A percentile compares a stretch with the other conserved stretches of the same genome.
Conservation (phyloP, 2,888 invertebrate species). For the Parelbella ahira region DNA sequence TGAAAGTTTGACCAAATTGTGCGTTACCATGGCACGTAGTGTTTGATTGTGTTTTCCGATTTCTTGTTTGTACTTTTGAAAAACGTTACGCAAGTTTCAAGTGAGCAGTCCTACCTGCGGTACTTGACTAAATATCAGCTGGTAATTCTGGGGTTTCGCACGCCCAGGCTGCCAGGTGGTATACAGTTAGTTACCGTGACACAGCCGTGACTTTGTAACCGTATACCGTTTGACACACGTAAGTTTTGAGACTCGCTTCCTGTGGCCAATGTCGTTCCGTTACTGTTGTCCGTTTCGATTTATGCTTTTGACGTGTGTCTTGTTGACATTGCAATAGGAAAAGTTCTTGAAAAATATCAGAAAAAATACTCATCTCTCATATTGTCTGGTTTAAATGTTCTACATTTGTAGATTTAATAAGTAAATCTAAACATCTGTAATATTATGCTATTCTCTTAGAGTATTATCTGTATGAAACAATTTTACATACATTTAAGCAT, state of each 20-base stretch:
- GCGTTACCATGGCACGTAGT: too few relatives aligned
- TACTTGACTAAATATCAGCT: slow-evolving; percentile 94
- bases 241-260: slow-evolving; percentile 45
- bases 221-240: slow-evolving; percentile 47
- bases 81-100: slow-evolving; percentile 17
- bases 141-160: slow-evolving; percentile 95
- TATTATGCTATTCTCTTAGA: too few relatives aligned
- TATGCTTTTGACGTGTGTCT: slow-evolving; percentile 44
- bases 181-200: slow-evolving; percentile 76
- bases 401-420: too few relatives aligned
- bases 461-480: too few relatives aligned
- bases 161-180: slow-evolving; percentile 94
- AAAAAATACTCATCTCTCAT: too few relatives aligned
- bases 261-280: slow-evolving; percentile 31
- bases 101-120: slow-evolving; percentile 29
- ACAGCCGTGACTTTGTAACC: slow-evolving; percentile 37
- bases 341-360: too few relatives aligned
- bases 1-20: too few relatives aligned
- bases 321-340: slow-evolving; percentile 28
- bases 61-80: too few relatives aligned
- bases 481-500: not conserved
- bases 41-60: too few relatives aligned
- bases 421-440: too few relatives aligned
- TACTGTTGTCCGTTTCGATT: too few relatives aligned
- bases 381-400: too few relatives aligned